Evolutionary conservation across 2,113 vertebrate species (phyloP).

Genomic region (Phaethon lepturus): DNA sequence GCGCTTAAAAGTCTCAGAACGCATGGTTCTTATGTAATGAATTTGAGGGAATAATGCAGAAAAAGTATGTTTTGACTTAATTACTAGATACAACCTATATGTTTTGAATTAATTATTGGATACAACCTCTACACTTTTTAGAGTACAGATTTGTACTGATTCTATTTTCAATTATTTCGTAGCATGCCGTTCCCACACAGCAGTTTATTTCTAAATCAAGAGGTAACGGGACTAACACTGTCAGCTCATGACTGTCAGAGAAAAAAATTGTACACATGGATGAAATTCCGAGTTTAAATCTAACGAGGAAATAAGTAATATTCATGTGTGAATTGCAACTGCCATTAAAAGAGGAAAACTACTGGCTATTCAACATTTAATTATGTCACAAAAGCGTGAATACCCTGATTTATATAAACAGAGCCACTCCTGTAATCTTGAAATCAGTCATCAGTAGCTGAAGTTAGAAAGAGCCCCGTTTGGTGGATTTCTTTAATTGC

Average conservation of each 20-base stretch:
- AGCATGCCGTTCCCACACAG: background rate
- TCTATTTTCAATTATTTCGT: background rate
- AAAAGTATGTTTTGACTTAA: slow-evolving; percentile 60
- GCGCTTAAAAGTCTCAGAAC: slow-evolving; percentile 68
- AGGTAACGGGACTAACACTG: background rate
- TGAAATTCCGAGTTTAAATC: slow-evolving; percentile 8
- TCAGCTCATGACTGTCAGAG: background rate
- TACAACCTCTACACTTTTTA: background rate
- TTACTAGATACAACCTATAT: slow-evolving; percentile 34
- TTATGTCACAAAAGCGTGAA: background rate
- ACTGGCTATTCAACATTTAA: background rate
- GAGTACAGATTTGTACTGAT: background rate
- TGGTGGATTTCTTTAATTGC: background rate
- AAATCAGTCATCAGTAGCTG: background rate
- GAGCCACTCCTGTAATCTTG: background rate
- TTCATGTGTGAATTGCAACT: background rate
- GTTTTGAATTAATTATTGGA: slow-evolving; percentile 60
- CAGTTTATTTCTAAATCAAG: background rate
- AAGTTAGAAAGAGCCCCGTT: background rate
- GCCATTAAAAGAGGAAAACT: background rate
- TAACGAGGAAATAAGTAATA: background rate
- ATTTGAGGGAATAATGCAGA: slow-evolving; percentile 53
- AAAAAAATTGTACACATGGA: background rate
- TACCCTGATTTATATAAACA: background rate
- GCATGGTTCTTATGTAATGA: slow-evolving; percentile 57